phyloP scores from a whole-genome alignment of 1,140 invertebrate species.

The Liolophura sinensis region DNA sequence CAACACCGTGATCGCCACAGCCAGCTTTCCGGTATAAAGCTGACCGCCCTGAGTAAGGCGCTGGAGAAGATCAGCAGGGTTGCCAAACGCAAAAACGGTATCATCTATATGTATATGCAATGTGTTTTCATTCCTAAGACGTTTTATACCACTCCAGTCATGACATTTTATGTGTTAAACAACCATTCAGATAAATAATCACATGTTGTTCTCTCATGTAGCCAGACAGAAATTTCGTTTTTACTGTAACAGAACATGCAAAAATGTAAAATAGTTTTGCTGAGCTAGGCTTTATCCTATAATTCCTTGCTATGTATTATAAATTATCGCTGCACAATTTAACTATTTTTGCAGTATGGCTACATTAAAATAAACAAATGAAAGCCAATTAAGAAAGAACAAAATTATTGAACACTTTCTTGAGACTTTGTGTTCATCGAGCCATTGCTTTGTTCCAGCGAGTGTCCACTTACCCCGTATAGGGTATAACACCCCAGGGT shows the following conservation, averaged over 20 bases:
- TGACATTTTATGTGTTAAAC: neutral
- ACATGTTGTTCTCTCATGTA: neutral
- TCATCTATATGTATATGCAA: too few species aligned
- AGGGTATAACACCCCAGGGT: constrained; percentile 52
- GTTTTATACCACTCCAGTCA: too few species aligned
- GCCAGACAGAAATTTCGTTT: too few species aligned
- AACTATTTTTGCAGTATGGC: too few species aligned
- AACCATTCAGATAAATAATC: neutral
- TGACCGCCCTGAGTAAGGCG: constrained; percentile 37
- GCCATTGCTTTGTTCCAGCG: constrained; percentile 26
- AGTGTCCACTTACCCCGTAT: constrained; percentile 56
- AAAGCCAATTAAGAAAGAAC: neutral
- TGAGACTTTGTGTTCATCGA: neutral
- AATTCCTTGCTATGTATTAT: too few species aligned
- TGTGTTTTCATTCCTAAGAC: too few species aligned
- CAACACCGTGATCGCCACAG: constrained; percentile 49
- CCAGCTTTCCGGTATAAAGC: constrained; percentile 50
- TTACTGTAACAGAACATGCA: too few species aligned
- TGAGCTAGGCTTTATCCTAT: too few species aligned
- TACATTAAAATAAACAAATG: too few species aligned
- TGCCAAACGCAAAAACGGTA: constrained; percentile 43
- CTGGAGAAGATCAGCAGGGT: constrained; percentile 38
- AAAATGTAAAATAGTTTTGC: too few species aligned
- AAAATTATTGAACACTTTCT: neutral
- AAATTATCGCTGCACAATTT: too few species aligned